Base-by-base conservation (phyloP, 2,797 vertebrate species). In the Coracias cyanogaster region DNA sequence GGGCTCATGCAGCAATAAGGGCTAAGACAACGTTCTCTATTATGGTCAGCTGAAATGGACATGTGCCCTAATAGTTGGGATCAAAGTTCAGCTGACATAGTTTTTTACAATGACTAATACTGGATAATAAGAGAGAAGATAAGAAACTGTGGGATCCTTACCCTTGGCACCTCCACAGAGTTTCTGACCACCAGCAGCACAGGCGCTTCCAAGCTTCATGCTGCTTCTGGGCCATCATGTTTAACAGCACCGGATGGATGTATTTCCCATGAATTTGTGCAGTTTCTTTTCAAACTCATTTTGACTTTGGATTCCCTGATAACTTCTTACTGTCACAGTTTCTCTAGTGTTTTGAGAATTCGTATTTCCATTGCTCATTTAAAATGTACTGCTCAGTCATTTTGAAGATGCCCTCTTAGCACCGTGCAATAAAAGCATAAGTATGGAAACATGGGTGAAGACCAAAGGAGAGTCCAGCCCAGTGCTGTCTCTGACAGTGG, bases 341-440 rank as follows among this genome's bases (percentile, higher is more conserved):
- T 62, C 0, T 0, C 1, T 45, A 28, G 11, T 71, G 35, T 29
- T 78, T 73, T 57, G 7, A 52, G 21, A 52, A 51, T 12, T 48
- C 2, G 2, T 19, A 10, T 45, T 74, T 78, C 52, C 22, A 7
- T 7, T 65, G 7, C 10, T 81, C 9, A 39, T 55, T 89, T 71
- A 10, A 89, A 64, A 52, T 3, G 8, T 4, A 25, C 48, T n/a
- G 7, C 43, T 54, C 12, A 9, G 26, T 74, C 48, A 11, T 49
- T 64, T 84, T 67, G 62, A 35, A 60, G 33, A 48, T 51, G 24
- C 29, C 4, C 14, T 15, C 31, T 55, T 15, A 60, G 33, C 35
- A 57, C 37, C 24, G 31, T 26, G 57, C 33, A 61, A 29, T 48
- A 45, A 35, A 78, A 79, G 8, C 7, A 3, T 19, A 12, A 65